A percentile compares a stretch with the other conserved stretches of the same genome.
Conservation (phyloP, 2,888 invertebrate genomes). For the Mylabris sibirica region DNA sequence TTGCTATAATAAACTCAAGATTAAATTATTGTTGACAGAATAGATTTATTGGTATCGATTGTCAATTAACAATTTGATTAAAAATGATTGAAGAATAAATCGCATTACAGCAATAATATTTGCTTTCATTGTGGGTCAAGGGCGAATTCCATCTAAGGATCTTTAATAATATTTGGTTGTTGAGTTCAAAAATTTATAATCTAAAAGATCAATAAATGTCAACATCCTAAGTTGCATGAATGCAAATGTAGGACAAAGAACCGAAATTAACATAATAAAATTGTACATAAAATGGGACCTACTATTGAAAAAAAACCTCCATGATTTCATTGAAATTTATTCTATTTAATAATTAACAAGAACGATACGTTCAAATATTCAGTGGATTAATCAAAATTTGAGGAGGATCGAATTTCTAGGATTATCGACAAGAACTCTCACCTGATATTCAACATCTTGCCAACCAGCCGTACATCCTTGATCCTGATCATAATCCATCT, state of each 20-base stretch:
- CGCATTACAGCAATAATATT: neutral
- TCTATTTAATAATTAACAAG: neutral
- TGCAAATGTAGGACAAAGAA: conserved; percentile 3
- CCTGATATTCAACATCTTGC: conserved; percentile 57
- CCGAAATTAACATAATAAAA: neutral
- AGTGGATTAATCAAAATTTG: neutral
- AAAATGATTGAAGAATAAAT: neutral
- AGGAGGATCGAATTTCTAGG: neutral
- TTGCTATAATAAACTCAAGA: no score
- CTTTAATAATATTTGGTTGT: neutral
- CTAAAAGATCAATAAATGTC: neutral
- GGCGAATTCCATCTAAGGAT: neutral
- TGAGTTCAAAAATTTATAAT: neutral
- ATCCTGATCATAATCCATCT: conserved; percentile 46
- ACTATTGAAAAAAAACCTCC: neutral
- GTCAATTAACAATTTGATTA: neutral
- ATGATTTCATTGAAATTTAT: neutral
- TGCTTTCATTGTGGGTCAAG: neutral
- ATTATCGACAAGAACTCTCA: conserved; percentile 27
- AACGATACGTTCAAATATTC: neutral
- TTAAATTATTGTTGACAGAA: neutral
- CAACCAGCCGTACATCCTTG: conserved; percentile 54
- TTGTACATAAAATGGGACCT: neutral
- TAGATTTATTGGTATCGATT: neutral
- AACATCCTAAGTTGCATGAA: conserved; percentile 2